Evolutionary conservation across 2,113 vertebrate species (phyloP).

Genomic region (Dipodomys merriami): DNA sequence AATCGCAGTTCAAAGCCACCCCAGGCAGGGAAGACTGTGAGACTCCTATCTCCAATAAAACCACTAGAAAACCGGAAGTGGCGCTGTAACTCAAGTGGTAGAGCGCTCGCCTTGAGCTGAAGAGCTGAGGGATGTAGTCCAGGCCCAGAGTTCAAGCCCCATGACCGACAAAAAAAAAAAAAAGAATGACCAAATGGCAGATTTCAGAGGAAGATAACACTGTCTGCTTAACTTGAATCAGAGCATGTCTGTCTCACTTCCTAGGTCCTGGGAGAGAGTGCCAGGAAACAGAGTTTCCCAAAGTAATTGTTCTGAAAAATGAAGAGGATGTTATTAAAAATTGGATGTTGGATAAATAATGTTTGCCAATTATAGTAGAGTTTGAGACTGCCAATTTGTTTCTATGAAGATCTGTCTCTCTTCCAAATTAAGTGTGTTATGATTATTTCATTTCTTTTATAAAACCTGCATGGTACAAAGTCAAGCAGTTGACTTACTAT

Average conservation of each 20-base stretch:
- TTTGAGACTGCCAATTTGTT: background rate
- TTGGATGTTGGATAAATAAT: background rate
- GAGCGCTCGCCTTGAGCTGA: no score
- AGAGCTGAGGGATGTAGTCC: no score
- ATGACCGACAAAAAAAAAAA: no score
- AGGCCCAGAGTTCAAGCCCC: no score
- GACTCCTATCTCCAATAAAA: no score
- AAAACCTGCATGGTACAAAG: background rate
- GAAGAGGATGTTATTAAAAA: background rate
- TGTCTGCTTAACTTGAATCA: background rate
- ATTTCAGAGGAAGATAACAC: background rate
- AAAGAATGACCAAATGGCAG: background rate
- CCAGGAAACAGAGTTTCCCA: background rate
- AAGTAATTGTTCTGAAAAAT: background rate
- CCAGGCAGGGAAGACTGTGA: no score
- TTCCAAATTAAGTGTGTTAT: background rate
- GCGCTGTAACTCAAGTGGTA: no score
- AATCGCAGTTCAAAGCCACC: no score
- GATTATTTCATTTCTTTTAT: background rate
- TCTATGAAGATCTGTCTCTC: conserved; percentile 2
- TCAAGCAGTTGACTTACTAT: background rate
- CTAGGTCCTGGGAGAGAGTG: background rate
- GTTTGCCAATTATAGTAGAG: background rate
- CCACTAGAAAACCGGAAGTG: no score
- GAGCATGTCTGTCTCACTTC: accelerated